A percentile compares a stretch with the other conserved stretches of the same genome.
Conservation (phyloP, 2,888 invertebrate species). For the Drymonia ruficornis region DNA sequence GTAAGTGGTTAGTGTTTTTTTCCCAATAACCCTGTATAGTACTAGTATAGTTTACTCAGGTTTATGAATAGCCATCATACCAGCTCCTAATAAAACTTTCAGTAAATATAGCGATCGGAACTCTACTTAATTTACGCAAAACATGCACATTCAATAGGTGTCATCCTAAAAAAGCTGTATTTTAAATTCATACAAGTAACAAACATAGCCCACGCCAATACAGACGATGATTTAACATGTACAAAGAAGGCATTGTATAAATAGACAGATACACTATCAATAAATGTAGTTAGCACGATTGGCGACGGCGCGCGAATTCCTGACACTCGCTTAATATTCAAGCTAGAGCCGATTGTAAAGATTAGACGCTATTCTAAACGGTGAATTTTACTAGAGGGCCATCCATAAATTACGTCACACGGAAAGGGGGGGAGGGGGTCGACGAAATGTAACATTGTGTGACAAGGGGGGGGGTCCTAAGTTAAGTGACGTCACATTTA, state of each 20-base stretch:
- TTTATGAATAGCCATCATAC: too few species aligned
- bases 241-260: slow-evolving; percentile 1
- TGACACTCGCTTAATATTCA: slow-evolving; percentile 29
- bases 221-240: background rate
- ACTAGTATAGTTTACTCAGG: too few species aligned
- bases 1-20: too few species aligned
- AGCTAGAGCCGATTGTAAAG: slow-evolving; percentile 15
- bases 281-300: slow-evolving; percentile 27
- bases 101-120: too few species aligned
- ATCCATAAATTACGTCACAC: too few species aligned
- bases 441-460: too few species aligned
- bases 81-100: too few species aligned
- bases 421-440: too few species aligned
- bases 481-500: too few species aligned
- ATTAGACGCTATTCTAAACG: slow-evolving; percentile 24
- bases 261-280: slow-evolving; percentile 11
- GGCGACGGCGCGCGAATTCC: slow-evolving; percentile 27
- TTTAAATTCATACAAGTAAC: background rate
- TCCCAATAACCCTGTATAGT: too few species aligned
- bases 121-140: background rate
- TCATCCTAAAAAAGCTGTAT: background rate
- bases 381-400: too few species aligned
- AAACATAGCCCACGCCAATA: background rate
- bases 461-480: too few species aligned
- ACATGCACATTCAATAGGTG: background rate